phyloP scores from a whole-genome alignment of 2,113 vertebrate species.

The Trochalopteron elliotii region DNA sequence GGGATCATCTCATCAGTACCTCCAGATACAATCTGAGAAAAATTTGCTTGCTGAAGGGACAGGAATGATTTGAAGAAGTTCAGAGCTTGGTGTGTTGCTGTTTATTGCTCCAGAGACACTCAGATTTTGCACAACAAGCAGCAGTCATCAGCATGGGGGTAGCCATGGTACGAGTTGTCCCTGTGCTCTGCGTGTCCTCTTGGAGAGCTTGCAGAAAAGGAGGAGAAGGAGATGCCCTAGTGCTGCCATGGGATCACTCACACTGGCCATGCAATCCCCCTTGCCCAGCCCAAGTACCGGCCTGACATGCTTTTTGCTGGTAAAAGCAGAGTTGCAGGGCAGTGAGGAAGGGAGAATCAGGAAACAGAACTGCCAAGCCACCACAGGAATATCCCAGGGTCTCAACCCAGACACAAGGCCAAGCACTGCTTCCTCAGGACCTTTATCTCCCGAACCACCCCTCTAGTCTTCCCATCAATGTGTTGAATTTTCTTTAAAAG shows the following conservation, averaged over 20 bases:
- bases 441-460: not conserved
- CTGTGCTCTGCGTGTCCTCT: not conserved
- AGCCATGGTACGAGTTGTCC: fast-evolving
- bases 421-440: not conserved
- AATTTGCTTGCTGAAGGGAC: not conserved
- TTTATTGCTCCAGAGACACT: not conserved
- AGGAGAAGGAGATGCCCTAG: not conserved
- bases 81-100: not conserved
- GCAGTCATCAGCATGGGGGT: not conserved
- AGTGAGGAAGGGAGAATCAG: not conserved
- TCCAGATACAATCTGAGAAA: not conserved
- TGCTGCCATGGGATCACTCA: not conserved
- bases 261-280: fast-evolving
- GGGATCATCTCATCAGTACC: not conserved
- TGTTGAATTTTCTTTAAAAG: not conserved
- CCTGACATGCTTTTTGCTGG: not conserved
- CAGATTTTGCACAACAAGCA: not conserved
- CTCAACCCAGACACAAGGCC: not conserved
- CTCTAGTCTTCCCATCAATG: not conserved
- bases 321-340: not conserved
- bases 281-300: not conserved
- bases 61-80: not conserved
- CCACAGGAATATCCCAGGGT: not conserved
- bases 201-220: not conserved
- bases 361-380: not conserved